Evolutionary conservation across 2,888 invertebrate genomes (phyloP).

Genomic region (Ormyrus rosae): DNA sequence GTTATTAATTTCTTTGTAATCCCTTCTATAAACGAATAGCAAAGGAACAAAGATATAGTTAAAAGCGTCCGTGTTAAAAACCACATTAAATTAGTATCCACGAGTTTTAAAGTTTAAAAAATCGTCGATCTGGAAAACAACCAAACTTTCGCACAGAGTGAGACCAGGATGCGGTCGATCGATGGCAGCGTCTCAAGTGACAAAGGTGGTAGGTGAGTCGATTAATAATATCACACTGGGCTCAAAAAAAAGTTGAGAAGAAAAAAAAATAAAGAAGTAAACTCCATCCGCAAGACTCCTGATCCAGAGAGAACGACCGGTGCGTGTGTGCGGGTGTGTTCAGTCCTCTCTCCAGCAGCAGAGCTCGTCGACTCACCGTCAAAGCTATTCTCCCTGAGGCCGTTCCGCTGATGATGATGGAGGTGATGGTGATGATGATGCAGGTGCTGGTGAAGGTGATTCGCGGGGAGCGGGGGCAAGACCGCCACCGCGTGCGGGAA

Average conservation of each 20-base stretch:
- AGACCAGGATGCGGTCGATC: too few relatives aligned
- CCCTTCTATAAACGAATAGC: not conserved
- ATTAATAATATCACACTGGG: not conserved
- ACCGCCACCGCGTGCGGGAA: constrained; percentile 81
- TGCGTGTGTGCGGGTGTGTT: not conserved
- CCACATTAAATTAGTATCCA: too few relatives aligned
- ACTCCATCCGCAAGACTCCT: too few relatives aligned
- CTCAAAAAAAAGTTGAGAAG: not conserved
- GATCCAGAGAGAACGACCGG: not conserved
- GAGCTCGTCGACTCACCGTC: constrained; percentile 51
- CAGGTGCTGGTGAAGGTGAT: constrained; percentile 66
- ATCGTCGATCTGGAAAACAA: too few relatives aligned
- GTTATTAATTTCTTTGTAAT: not conserved
- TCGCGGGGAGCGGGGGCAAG: constrained; percentile 78
- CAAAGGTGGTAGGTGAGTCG: too few relatives aligned
- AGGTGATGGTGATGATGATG: constrained; percentile 59
- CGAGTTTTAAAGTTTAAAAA: too few relatives aligned
- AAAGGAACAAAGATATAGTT: not conserved
- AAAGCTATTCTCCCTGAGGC: constrained; percentile 18
- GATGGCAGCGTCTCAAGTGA: too few relatives aligned
- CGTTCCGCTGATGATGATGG: constrained; percentile 34
- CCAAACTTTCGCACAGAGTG: too few relatives aligned
- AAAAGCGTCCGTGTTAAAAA: too few relatives aligned
- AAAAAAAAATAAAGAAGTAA: not conserved
- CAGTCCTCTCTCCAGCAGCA: too few relatives aligned